These are phyloP conservation scores for Cerastis leucographa DNA, from an alignment of 2,888 invertebrate genomes.

Conservation along the genomic window DNA sequence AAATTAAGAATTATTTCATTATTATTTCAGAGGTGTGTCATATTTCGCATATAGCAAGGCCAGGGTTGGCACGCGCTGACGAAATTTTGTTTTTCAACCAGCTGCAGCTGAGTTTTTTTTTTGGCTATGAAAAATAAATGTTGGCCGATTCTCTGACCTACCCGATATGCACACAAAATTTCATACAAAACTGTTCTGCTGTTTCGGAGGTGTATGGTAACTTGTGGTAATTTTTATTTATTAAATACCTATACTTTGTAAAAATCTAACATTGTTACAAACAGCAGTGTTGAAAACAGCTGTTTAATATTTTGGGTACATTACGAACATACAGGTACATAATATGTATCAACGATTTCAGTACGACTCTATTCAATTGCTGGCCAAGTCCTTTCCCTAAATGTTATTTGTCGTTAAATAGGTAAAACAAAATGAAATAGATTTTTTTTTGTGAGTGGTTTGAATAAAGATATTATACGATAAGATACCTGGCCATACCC, in stretches of 20 bases:
- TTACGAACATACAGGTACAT: background rate
- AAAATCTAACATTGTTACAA: background rate
- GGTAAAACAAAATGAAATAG: background rate
- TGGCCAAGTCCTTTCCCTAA: background rate
- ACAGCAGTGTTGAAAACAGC: background rate
- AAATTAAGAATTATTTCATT: background rate
- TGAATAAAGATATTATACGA: background rate
- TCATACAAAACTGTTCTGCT: too few relatives aligned
- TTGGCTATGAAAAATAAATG: too few relatives aligned
- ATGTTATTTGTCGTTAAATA: background rate
- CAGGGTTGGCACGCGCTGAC: background rate
- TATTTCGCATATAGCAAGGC: background rate
- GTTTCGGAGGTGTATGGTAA: too few relatives aligned
- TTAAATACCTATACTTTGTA: background rate
- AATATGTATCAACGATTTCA: background rate
- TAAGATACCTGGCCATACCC: background rate
- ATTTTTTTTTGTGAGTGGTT: background rate
- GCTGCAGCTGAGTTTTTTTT: too few relatives aligned
- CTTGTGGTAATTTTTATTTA: too few relatives aligned
- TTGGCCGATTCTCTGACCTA: too few relatives aligned
- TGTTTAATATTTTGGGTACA: background rate
- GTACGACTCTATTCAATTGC: background rate
- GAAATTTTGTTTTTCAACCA: background rate
- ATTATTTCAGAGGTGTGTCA: background rate
- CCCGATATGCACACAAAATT: too few relatives aligned